Conservation (phyloP, 1,140 invertebrate genomes). For the Caenorhabditis elegans region WBcel235 BX284602.5:5152501-5153000, state of each 20-base stretch:
- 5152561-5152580: too few species aligned
- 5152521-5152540: background rate
- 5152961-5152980: too few species aligned
- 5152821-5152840: too few species aligned
- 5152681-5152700: slow-evolving; percentile 5
- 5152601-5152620: background rate
- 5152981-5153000: too few species aligned
- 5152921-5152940: too few species aligned
- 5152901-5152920: too few species aligned
- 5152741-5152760: slow-evolving; percentile 2
- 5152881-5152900: too few species aligned
- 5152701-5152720: background rate
- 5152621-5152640: background rate
- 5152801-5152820: too few species aligned
- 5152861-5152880: too few species aligned
- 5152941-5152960: too few species aligned
- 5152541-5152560: background rate
- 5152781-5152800: background rate
- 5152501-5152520: background rate
- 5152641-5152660: slow-evolving; percentile 21
- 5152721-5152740: background rate
- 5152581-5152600: background rate
- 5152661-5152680: slow-evolving; percentile 28
- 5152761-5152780: background rate
- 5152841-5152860: too few species aligned